A percentile compares a stretch with the other conserved stretches of the same genome.
phyloP scores from a whole-genome alignment of 2,888 invertebrate species.

The Ryuthela nishihirai region DNA sequence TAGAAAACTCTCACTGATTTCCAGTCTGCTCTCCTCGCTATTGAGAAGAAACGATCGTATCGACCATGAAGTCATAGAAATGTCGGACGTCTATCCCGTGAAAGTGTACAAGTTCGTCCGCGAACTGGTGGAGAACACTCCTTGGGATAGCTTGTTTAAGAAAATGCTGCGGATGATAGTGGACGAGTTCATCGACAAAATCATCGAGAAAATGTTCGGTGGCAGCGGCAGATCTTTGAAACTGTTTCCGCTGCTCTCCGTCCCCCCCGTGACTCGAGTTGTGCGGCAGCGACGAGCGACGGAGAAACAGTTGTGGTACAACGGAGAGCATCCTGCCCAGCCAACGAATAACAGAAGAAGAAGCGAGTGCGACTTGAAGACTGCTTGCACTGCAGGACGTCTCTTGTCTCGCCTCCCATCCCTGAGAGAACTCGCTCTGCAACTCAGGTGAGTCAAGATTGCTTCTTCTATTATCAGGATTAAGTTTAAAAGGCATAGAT shows the following conservation, averaged over 20 bases:
- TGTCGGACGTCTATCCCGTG: constrained; percentile 15
- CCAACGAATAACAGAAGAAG: constrained; percentile 1
- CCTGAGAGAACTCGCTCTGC: constrained; percentile 21
- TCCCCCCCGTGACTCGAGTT: neutral
- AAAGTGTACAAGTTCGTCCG: constrained; percentile 34
- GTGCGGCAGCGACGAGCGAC: neutral
- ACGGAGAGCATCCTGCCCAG: constrained; percentile 14
- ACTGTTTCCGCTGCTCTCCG: too few relatives aligned
- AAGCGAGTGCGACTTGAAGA: constrained; percentile 14
- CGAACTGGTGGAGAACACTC: constrained; percentile 30
- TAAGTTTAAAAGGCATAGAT: too few relatives aligned
- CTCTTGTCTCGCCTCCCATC: constrained; percentile 26
- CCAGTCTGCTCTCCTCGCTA: too few relatives aligned
- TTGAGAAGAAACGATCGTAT: too few relatives aligned
- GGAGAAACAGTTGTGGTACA: neutral
- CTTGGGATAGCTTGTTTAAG: constrained; percentile 32
- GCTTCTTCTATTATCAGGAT: too few relatives aligned
- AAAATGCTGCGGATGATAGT: constrained; percentile 33
- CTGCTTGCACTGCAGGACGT: constrained; percentile 29
- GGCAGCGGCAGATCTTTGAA: too few relatives aligned
- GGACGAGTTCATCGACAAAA: constrained; percentile 32
- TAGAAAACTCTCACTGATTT: too few relatives aligned
- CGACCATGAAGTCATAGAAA: too few relatives aligned
- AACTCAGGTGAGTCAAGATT: constrained; percentile 23
- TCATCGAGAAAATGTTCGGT: constrained; percentile 29